These are phyloP conservation scores for Chloebia gouldiae DNA, from an alignment of 2,113 vertebrate genomes.

Conservation along the genomic window DNA sequence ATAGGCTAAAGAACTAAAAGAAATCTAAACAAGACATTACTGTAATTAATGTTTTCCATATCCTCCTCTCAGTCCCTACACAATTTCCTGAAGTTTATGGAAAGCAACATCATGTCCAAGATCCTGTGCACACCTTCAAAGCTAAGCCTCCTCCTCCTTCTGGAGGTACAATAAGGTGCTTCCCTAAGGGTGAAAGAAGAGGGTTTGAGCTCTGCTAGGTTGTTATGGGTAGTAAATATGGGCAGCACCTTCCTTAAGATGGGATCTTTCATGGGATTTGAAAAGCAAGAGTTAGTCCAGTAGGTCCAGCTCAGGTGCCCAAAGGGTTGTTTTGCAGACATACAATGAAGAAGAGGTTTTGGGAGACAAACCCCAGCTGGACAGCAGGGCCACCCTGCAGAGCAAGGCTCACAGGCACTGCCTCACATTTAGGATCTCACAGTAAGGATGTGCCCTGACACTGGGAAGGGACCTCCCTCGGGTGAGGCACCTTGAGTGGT, in stretches of 20 bases:
- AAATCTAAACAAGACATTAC: background rate
- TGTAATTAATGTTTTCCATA: background rate
- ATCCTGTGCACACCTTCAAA: background rate
- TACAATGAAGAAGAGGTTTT: background rate
- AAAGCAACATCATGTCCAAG: background rate
- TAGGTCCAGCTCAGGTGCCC: background rate
- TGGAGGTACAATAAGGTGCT: background rate
- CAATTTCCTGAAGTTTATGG: background rate
- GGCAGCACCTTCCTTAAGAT: background rate
- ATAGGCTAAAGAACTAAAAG: background rate
- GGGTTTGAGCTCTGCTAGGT: background rate
- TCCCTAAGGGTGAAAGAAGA: background rate
- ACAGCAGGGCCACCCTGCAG: background rate
- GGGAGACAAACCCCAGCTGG: background rate
- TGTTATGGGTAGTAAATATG: background rate
- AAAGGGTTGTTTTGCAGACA: background rate
- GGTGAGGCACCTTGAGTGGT: no score
- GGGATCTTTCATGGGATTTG: background rate
- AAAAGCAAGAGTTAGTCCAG: background rate
- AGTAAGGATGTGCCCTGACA: rapidly evolving
- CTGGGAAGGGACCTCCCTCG: background rate
- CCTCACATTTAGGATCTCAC: background rate
- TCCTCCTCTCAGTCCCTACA: background rate
- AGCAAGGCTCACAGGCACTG: background rate
- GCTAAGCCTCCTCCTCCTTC: background rate